Percentiles rank a stretch among this genome's conserved stretches.
Evolutionary conservation across 2,113 vertebrate genomes (phyloP).

Genomic region (Neofelis nebulosa): DNA sequence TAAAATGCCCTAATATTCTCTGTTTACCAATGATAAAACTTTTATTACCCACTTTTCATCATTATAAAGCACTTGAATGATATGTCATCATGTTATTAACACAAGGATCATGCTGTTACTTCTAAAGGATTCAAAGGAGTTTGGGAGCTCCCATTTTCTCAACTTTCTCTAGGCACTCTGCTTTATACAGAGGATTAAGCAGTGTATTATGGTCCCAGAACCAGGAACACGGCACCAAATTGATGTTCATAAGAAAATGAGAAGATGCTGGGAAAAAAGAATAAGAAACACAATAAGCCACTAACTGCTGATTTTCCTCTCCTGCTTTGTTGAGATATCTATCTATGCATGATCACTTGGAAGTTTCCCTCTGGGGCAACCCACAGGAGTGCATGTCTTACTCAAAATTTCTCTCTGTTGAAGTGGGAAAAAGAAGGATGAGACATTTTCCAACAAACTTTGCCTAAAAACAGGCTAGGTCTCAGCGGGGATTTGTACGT

Average conservation of each 20-base stretch:
- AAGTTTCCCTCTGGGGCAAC: not conserved
- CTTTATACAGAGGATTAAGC: not conserved
- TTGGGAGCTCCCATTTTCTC: not conserved
- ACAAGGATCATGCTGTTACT: not conserved
- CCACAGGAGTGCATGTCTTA: rapidly evolving
- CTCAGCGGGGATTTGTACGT: not conserved
- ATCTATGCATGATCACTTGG: not conserved
- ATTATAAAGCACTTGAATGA: not conserved
- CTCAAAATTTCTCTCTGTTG: not conserved
- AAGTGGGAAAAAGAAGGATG: not conserved
- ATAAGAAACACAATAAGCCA: not conserved
- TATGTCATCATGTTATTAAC: not conserved
- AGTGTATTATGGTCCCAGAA: not conserved
- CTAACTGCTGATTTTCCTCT: not conserved
- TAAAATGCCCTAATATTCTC: not conserved
- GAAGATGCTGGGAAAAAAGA: not conserved
- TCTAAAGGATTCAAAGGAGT: not conserved
- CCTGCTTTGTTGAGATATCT: not conserved
- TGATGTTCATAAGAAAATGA: not conserved
- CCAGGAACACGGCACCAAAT: not conserved
- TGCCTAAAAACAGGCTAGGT: not conserved
- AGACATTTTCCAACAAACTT: not conserved
- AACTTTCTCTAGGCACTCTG: not conserved
- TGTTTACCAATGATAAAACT: slow-evolving; percentile 54
- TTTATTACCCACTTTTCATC: not conserved